Percentiles rank a stretch among this genome's conserved stretches.
Evolutionary conservation across 2,888 invertebrate genomes (phyloP).

Genomic region (Ichneumoninae sp.): DNA sequence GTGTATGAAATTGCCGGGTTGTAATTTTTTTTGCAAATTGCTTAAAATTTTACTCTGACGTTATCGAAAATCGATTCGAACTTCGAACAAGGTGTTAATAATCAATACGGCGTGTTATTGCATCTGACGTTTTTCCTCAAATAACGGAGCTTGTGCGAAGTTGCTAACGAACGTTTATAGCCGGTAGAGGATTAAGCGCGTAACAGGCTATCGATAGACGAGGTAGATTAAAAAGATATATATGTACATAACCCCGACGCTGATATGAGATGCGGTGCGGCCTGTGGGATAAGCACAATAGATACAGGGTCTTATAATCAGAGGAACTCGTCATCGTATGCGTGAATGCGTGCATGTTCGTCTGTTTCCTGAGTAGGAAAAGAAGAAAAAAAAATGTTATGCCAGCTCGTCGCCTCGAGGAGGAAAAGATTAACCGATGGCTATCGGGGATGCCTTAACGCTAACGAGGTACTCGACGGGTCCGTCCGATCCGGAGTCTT

Average conservation of each 20-base stretch:
- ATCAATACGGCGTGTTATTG: background rate
- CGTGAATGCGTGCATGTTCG: conserved; percentile 54
- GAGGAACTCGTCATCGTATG: conserved; percentile 45
- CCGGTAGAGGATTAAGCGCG: conserved; percentile 56
- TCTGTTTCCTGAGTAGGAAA: conserved; percentile 55
- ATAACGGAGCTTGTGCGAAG: conserved; percentile 45
- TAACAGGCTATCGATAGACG: conserved; percentile 62
- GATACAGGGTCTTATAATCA: conserved; percentile 63
- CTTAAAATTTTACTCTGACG: background rate
- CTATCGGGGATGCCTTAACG: conserved; percentile 80
- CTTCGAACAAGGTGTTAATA: background rate
- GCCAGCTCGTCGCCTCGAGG: conserved; percentile 62
- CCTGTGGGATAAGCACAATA: conserved; percentile 51
- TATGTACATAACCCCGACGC: background rate
- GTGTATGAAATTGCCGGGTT: background rate
- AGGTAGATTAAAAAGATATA: conserved; percentile 54
- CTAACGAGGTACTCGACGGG: conserved; percentile 77
- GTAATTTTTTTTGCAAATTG: background rate
- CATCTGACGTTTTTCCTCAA: background rate
- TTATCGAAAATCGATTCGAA: background rate
- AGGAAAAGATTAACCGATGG: conserved; percentile 80
- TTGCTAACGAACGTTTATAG: conserved; percentile 65
- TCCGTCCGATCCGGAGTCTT: conserved; percentile 66
- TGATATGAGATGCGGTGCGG: conserved; percentile 46
- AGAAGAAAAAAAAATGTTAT: conserved; percentile 41